A percentile compares a stretch with the other conserved stretches of the same genome.
These are phyloP conservation scores for Erithacus rubecula DNA, from an alignment of 2,797 vertebrate species.

Conservation along the genomic window DNA sequence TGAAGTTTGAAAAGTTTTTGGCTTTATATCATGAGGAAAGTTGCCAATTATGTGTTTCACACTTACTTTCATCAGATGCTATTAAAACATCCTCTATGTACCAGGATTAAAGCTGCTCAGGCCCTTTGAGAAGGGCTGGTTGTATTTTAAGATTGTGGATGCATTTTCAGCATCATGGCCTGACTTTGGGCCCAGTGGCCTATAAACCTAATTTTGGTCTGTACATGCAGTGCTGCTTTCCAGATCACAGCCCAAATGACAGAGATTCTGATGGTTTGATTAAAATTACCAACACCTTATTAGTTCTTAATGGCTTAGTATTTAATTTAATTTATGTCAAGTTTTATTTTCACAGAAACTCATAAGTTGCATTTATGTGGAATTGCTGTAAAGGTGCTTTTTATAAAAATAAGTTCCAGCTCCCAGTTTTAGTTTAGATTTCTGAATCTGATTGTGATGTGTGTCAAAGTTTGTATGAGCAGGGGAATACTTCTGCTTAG, in stretches of 20 bases:
- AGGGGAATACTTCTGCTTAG: background rate
- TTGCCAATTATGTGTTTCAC: background rate
- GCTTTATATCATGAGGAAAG: background rate
- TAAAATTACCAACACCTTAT: background rate
- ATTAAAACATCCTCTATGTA: background rate
- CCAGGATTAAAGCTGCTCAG: background rate
- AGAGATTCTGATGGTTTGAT: background rate
- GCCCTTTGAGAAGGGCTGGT: background rate
- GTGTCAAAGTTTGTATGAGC: background rate
- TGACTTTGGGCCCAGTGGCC: background rate
- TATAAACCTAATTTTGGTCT: background rate
- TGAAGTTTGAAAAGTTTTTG: background rate
- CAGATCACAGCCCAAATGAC: background rate
- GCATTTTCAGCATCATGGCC: background rate
- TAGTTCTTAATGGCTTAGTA: background rate
- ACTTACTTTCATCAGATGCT: background rate
- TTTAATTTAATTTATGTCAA: background rate
- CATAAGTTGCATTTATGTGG: background rate
- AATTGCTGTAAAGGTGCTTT: background rate
- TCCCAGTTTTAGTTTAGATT: background rate
- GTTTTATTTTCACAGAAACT: background rate
- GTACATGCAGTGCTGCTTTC: background rate
- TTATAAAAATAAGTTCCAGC: background rate
- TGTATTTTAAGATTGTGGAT: background rate
- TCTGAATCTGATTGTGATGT: background rate